Evolutionary conservation across 2,113 vertebrate genomes (phyloP), one percentile per base, ranked within the genome.

Genomic region (Enhydra lutris): DNA sequence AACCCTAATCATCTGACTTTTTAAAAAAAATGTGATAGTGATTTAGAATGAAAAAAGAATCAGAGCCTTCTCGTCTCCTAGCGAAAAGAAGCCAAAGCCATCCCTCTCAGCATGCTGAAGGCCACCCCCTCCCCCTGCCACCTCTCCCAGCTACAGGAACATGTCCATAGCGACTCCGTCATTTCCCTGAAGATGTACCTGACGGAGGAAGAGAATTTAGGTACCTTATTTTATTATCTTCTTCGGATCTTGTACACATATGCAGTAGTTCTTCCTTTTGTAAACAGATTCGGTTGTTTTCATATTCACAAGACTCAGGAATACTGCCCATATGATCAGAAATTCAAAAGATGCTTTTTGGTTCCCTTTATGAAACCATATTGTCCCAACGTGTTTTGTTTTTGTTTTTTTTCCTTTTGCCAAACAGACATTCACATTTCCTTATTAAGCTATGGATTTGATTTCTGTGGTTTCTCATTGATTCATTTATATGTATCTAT

Each of bases 301-400:
- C 29, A 7, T 61, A 85, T 29, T 73, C 34, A 61, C 9, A 78
- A 69, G 15, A 85, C 47, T 18, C 15, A 76, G 69, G 31, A 65
- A 23, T 61, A 10, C 0, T 34, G 2, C 24, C 36, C 7, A 67
- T 79, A 87, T 52, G 34, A 94, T 7, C 31, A 67, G 26, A 92
- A 76, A 86, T 59, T 42, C 57, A 89, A 93, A 63, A 6, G n/a
- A 4, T 57, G 36, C 84, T 52, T 24, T 55, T 91, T 74, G 15
- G 7, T 93, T 89, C 50, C 13, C 34, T 63, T 31, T 4, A 93
- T 69, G 4, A 89, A 91, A 88, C 26, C 47, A 67, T 81, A 83
- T 36, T 80, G 18, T 1, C 9, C 31, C 10, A 24, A n/a, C 0
- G 31, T 71, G 69, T 21, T 36, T 34, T 34, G 34, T 69, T n/a